Percentiles rank a stretch among this genome's conserved stretches.
phyloP scores from a whole-genome alignment of 2,888 invertebrate species.

The Eupithecia centaureata region DNA sequence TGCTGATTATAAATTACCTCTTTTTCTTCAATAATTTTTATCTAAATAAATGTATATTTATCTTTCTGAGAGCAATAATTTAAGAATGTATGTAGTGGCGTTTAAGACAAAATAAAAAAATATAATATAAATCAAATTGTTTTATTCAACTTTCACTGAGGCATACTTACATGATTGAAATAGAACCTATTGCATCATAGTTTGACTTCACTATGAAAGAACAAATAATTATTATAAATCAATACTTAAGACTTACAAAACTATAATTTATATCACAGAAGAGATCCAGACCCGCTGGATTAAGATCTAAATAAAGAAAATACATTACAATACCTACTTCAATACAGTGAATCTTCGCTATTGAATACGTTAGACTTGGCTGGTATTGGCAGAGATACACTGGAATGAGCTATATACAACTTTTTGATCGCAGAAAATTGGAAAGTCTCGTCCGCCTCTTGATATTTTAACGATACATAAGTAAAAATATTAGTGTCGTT shows the following conservation, averaged over 20 bases:
- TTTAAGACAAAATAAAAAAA: constrained; percentile 24
- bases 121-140: constrained; percentile 21
- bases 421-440: not conserved
- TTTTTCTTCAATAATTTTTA: not conserved
- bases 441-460: no score
- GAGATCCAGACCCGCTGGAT: constrained; percentile 38
- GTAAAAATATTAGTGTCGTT: no score
- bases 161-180: constrained; percentile 30
- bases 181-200: not conserved
- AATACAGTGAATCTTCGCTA: no score
- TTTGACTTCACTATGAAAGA: constrained; percentile 11
- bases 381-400: not conserved
- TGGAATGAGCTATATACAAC: not conserved
- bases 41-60: not conserved
- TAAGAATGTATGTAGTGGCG: constrained; percentile 13
- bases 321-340: not conserved
- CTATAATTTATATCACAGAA: constrained; percentile 63
- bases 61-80: constrained; percentile 3
- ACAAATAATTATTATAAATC: constrained; percentile 19
- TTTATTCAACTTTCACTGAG: constrained; percentile 25
- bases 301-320: constrained; percentile 22
- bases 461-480: no score
- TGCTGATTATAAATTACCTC: not conserved
- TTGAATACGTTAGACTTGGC: not conserved
- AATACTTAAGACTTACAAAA: constrained; percentile 19